phyloP scores from a whole-genome alignment of 2,113 vertebrate genomes.

The Myotis davidii region DNA sequence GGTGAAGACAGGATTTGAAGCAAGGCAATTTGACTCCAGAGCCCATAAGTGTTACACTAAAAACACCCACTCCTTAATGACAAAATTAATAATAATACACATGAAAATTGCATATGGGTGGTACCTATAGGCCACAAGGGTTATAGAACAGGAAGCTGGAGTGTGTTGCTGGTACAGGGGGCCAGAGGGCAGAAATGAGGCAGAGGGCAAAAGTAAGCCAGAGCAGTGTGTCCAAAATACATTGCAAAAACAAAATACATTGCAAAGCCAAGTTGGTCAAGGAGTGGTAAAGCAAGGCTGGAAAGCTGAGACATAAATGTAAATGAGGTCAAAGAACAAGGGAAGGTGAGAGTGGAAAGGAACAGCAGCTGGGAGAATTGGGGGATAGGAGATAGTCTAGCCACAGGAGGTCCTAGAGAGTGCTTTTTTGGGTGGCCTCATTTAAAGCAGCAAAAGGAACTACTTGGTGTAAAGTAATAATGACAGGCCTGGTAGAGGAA shows the following conservation, averaged over 20 bases:
- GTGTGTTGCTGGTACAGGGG: background rate
- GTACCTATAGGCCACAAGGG: background rate
- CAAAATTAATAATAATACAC: background rate
- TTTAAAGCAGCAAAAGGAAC: background rate
- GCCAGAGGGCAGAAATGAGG: background rate
- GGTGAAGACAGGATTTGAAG: background rate
- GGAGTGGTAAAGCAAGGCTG: background rate
- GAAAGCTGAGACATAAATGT: background rate
- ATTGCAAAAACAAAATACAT: background rate
- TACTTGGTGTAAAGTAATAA: background rate
- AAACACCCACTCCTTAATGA: background rate
- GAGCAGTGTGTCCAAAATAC: background rate
- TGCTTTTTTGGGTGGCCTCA: background rate
- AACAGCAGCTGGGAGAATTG: background rate
- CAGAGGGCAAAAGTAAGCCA: background rate
- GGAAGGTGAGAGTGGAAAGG: background rate
- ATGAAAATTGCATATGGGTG: background rate
- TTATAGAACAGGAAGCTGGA: background rate
- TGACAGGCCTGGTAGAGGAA: background rate
- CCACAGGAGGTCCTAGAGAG: background rate
- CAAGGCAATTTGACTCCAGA: background rate
- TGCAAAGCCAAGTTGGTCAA: background rate
- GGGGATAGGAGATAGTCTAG: background rate
- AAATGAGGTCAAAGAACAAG: constrained; percentile 1
- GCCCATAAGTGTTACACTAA: background rate